Evolutionary conservation across 2,888 invertebrate species (phyloP).

Genomic region (Craniophora ligustri): DNA sequence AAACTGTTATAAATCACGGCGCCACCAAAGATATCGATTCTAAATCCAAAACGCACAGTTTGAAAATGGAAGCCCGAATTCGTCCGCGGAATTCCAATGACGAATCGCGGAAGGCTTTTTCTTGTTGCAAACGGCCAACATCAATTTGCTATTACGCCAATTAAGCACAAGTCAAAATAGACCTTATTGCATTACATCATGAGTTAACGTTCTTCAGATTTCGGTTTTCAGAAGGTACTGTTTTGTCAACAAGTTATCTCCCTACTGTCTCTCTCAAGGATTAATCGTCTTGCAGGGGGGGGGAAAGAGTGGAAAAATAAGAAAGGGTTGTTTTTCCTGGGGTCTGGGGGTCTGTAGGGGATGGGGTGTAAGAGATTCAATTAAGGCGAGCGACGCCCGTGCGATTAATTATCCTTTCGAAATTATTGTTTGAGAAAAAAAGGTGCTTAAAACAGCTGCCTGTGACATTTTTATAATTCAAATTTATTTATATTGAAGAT

Average conservation of each 20-base stretch:
- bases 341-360: conserved; percentile 76
- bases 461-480: conserved; percentile 22
- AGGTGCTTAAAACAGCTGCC: conserved; percentile 23
- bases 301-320: conserved; percentile 85
- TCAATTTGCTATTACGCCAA: conserved; percentile 34
- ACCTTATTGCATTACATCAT: conserved; percentile 13
- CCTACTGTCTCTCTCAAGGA: conserved; percentile 86
- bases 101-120: conserved; percentile 87
- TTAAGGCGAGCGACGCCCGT: conserved; percentile 78
- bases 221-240: conserved; percentile 21
- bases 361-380: conserved; percentile 81
- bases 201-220: conserved; percentile 6
- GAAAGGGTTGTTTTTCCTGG: conserved; percentile 87
- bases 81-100: conserved; percentile 87
- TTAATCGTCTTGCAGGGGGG: conserved; percentile 87
- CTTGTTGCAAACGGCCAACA: conserved; percentile 75
- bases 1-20: conserved; percentile 22
- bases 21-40: conserved; percentile 60
- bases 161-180: conserved; percentile 20
- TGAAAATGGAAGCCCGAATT: conserved; percentile 79
- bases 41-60: conserved; percentile 74
- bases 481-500: neutral
- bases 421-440: conserved; percentile 70
- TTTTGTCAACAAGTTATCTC: conserved; percentile 77
- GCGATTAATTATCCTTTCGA: conserved; percentile 85